Percentiles rank a stretch among this genome's conserved stretches.
Conservation (phyloP, 2,888 invertebrate genomes). For the Trachelus troglodyta region DNA sequence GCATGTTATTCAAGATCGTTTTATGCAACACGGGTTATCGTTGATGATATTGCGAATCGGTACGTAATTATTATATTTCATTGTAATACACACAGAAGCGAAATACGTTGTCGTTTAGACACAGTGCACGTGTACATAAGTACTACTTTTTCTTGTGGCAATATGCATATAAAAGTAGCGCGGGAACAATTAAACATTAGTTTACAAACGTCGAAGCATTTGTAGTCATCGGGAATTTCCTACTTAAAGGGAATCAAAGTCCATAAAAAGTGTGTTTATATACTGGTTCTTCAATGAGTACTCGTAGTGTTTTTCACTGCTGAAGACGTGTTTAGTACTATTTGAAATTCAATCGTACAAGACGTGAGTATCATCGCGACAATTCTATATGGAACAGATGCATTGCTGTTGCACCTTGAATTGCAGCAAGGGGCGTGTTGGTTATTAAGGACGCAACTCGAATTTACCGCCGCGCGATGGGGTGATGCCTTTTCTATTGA, state of each 20-base stretch:
- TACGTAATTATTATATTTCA: background rate
- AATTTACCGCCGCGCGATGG: constrained; percentile 39
- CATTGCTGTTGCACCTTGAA: background rate
- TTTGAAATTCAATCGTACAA: background rate
- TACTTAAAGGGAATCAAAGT: background rate
- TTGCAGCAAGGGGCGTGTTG: background rate
- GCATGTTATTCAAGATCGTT: background rate
- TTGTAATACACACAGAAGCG: background rate
- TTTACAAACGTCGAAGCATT: background rate
- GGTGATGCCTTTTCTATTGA: constrained; percentile 45
- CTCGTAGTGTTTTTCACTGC: background rate
- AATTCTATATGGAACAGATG: background rate
- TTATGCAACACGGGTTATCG: background rate
- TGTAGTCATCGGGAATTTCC: background rate
- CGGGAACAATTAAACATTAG: background rate
- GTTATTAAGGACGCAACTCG: constrained; percentile 13
- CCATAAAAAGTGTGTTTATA: background rate
- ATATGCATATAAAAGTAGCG: background rate
- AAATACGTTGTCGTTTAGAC: background rate
- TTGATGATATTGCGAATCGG: background rate
- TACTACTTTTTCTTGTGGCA: background rate
- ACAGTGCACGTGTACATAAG: background rate
- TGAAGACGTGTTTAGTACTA: background rate
- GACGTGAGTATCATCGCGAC: background rate
- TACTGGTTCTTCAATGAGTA: background rate